Percentiles rank a stretch among this genome's conserved stretches.
Evolutionary conservation across 2,797 vertebrate genomes (phyloP).

Genomic region (Amblyopsis hoosieri): DNA sequence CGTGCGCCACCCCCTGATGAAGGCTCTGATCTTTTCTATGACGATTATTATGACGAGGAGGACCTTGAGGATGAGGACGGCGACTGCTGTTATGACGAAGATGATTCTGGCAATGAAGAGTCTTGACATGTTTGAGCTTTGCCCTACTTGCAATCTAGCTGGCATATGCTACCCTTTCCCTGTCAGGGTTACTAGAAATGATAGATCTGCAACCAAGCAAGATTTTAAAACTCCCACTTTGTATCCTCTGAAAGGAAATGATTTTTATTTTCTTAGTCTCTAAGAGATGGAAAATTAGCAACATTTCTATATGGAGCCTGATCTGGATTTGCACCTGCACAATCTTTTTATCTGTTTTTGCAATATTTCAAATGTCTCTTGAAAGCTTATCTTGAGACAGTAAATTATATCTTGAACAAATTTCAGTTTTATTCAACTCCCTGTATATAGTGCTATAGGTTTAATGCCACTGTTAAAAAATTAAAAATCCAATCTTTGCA

Average conservation of each 20-base stretch:
- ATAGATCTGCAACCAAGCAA: conserved; percentile 55
- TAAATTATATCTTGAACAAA: conserved; percentile 13
- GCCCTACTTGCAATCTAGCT: conserved; percentile 18
- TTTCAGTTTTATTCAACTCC: conserved; percentile 15
- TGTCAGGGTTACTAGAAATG: conserved; percentile 54
- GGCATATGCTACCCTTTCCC: conserved; percentile 34
- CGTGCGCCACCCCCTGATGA: conserved; percentile 86
- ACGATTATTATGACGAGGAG: conserved; percentile 90
- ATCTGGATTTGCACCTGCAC: conserved; percentile 71
- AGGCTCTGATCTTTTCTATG: conserved; percentile 92
- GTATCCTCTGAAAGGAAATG: conserved; percentile 58
- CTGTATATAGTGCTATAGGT: conserved; percentile 34
- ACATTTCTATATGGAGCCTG: conserved; percentile 41
- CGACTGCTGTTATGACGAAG: conserved; percentile 87
- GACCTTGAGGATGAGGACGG: conserved; percentile 83
- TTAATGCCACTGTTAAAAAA: conserved; percentile 45
- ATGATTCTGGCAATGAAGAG: conserved; percentile 90
- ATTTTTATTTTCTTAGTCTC: conserved; percentile 47
- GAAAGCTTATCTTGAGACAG: conserved; percentile 47
- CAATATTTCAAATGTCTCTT: conserved; percentile 4
- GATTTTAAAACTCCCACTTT: conserved; percentile 59
- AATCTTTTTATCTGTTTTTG: conserved; percentile 21
- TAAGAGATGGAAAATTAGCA: conserved; percentile 46
- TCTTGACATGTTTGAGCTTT: conserved; percentile 79
- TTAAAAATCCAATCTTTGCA: conserved; percentile 47